These are phyloP conservation scores for Camponotus fellah DNA, from an alignment of 2,888 invertebrate species.

Conservation along the genomic window DNA sequence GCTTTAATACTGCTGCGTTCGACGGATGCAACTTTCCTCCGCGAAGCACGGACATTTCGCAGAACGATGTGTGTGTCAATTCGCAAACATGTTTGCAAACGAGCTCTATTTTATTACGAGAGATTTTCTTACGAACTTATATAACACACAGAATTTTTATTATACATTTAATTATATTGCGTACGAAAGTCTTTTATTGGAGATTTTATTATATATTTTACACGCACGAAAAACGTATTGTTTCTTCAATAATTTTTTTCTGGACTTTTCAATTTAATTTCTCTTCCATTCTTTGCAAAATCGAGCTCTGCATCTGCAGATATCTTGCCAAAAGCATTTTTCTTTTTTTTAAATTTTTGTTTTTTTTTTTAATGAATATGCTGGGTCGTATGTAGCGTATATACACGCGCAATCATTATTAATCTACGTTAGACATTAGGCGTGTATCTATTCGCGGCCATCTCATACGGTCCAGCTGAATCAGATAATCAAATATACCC, in stretches of 20 bases:
- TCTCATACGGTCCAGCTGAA: slow-evolving; percentile 48
- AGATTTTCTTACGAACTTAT: slow-evolving; percentile 5
- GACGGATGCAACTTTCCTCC: slow-evolving; percentile 37
- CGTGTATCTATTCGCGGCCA: slow-evolving; percentile 43
- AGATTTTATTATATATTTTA: neutral
- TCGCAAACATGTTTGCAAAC: neutral
- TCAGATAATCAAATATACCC: slow-evolving; percentile 59
- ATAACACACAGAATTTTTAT: slow-evolving; percentile 2
- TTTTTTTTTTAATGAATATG: neutral
- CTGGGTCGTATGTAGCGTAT: neutral
- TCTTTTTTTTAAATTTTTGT: neutral
- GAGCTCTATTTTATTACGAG: slow-evolving; percentile 27
- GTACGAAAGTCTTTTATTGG: neutral
- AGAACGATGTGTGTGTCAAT: slow-evolving; percentile 6
- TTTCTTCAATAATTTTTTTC: neutral
- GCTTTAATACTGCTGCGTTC: slow-evolving; percentile 52
- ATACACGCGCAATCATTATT: slow-evolving; percentile 37
- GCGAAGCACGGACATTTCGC: slow-evolving; percentile 41
- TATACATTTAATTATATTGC: neutral
- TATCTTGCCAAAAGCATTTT: neutral
- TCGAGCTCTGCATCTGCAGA: neutral
- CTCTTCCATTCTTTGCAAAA: neutral
- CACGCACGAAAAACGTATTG: neutral
- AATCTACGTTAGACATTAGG: slow-evolving; percentile 22
- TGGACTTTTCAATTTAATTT: neutral